Conservation (phyloP, 1,140 invertebrate genomes). For the Drosophila willistoni region DNA sequence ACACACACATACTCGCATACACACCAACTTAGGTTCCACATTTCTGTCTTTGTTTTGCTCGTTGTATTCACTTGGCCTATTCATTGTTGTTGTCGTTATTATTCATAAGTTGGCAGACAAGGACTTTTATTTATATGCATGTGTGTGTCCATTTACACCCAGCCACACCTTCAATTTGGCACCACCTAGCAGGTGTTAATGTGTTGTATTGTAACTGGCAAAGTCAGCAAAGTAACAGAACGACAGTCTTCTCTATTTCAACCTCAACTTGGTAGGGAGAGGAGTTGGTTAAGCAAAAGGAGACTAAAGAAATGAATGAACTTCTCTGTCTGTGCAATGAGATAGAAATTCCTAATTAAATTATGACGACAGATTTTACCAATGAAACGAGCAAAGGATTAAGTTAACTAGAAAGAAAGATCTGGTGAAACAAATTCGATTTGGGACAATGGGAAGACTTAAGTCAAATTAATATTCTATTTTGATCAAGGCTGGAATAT, state of each 20-base stretch:
- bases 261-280: neutral
- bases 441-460: neutral
- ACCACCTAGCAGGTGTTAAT: slow-evolving; percentile 72
- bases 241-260: neutral
- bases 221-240: slow-evolving; percentile 23
- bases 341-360: slow-evolving; percentile 56
- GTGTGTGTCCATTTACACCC: slow-evolving; percentile 61
- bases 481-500: neutral
- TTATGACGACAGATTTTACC: slow-evolving; percentile 43
- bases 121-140: slow-evolving; percentile 68
- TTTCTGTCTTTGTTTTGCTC: neutral
- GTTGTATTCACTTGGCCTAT: slow-evolving; percentile 1
- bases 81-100: slow-evolving; percentile 65
- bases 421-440: neutral
- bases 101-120: slow-evolving; percentile 79
- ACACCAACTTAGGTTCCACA: slow-evolving; percentile 5
- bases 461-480: neutral
- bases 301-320: slow-evolving; percentile 45
- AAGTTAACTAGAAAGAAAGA: neutral
- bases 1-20: neutral
- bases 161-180: slow-evolving; percentile 6
- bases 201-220: slow-evolving; percentile 52
- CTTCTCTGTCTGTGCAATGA: slow-evolving; percentile 52
- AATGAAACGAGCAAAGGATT: slow-evolving; percentile 23
- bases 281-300: neutral